Conservation (phyloP, 2,888 invertebrate species). For the Quadriops clusia region DNA sequence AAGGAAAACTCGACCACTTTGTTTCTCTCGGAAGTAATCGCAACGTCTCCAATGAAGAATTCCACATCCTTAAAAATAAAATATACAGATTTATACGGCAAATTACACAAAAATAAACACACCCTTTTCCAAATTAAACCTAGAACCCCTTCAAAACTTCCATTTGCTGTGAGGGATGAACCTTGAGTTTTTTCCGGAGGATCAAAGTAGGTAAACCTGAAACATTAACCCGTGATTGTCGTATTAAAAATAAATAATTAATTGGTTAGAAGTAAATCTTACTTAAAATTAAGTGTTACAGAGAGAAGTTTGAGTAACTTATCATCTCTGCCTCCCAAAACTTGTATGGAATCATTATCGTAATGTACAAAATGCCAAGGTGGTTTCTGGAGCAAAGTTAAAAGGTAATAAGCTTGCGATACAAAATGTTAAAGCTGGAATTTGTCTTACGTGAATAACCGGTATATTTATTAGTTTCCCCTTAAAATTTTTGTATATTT, state of each 20-base stretch:
- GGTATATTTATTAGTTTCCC: slow-evolving; percentile 55
- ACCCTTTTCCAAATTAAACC: slow-evolving; percentile 60
- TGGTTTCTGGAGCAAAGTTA: slow-evolving; percentile 43
- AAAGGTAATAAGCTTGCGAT: neutral
- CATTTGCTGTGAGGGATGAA: slow-evolving; percentile 48
- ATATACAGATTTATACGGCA: neutral
- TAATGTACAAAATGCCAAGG: slow-evolving; percentile 68
- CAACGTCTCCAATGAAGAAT: slow-evolving; percentile 63
- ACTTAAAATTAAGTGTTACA: slow-evolving; percentile 57
- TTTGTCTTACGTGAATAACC: slow-evolving; percentile 52
- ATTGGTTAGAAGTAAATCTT: slow-evolving; percentile 10
- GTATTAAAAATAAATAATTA: slow-evolving; percentile 4
- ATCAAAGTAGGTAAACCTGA: slow-evolving; percentile 55
- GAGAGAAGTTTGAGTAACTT: slow-evolving; percentile 52
- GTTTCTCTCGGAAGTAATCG: slow-evolving; percentile 58
- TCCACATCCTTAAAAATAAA: slow-evolving; percentile 47
- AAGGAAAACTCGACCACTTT: slow-evolving; percentile 67
- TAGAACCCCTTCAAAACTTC: slow-evolving; percentile 58
- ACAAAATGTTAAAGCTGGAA: slow-evolving; percentile 2
- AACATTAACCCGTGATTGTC: slow-evolving; percentile 10
- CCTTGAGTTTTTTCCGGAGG: slow-evolving; percentile 64
- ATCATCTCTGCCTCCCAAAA: slow-evolving; percentile 62
- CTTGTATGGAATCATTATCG: slow-evolving; percentile 43
- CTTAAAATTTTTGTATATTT: slow-evolving; percentile 53
- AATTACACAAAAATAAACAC: slow-evolving; percentile 11